Evolutionary conservation across 2,797 vertebrate genomes (phyloP).

Genomic region (Xerus rutilus): DNA sequence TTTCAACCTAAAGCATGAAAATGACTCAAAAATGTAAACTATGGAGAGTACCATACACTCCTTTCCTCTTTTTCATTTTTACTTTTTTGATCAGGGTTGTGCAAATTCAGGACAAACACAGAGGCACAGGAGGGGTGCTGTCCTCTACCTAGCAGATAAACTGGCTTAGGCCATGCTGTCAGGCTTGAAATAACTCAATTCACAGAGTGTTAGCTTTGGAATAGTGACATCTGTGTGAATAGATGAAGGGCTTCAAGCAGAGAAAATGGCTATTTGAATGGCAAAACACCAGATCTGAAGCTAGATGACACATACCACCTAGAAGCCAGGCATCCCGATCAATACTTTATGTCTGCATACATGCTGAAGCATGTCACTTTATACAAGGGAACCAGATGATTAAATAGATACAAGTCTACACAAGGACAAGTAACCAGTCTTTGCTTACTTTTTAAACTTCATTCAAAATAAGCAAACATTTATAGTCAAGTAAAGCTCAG

Average conservation of each 20-base stretch:
- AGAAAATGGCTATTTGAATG: not conserved
- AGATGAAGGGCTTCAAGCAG: not conserved
- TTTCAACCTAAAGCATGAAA: not conserved
- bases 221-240: not conserved
- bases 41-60: not conserved
- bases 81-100: not conserved
- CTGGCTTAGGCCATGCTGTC: not conserved
- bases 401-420: not conserved
- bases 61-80: not conserved
- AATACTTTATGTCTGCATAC: no score
- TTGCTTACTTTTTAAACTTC: not conserved
- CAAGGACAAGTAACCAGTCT: not conserved
- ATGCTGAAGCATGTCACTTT: not conserved
- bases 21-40: not conserved
- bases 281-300: not conserved
- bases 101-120: not conserved
- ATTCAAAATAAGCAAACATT: conserved; percentile 17
- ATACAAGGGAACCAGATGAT: not conserved
- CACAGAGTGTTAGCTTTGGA: not conserved
- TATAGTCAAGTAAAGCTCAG: not conserved
- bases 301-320: not conserved
- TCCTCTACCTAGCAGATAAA: not conserved
- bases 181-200: not conserved
- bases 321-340: not conserved
- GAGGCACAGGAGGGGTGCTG: not conserved